Base-by-base conservation (phyloP, 1,140 invertebrate species). In the Eumeta japonica region DNA sequence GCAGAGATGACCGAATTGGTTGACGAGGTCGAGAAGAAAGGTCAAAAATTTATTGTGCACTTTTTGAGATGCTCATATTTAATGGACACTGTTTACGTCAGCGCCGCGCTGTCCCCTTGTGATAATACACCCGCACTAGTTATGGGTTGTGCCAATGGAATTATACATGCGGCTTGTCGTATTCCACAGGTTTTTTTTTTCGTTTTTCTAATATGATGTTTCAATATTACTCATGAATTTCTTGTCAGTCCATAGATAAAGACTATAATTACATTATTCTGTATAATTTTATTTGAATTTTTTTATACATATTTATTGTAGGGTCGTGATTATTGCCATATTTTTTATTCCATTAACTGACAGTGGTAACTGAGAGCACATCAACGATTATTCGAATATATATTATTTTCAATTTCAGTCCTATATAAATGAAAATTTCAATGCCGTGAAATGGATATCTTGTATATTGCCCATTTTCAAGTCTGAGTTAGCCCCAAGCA, bases 21-120 rank as follows among this genome's bases (percentile, higher is more conserved):
- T 2, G 15, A 39, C 1, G 46, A 57, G 20, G 59, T 63, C 3
- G 17, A 20, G 1, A 17, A 20, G 0, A 29, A 18, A 3, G 61
- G 65, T 0, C 66, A 62, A 0, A 40, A 50, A 1, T 72, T 67
- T 50, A 44, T 56, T 1, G 65, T 72, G 11, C 72, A 74, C 50
- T 75, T 75, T 48, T 44, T 73, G 35, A 58, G 65, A 2, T 65
- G 63, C 37, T 70, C 72, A 7, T 75, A 75, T 51, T 56, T 75
- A 10, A 58, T 71, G 62, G 54, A 55, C 45, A 37, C 43, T 10
- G 43, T 34, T 3, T 54, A 19, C 1, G 50, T 59, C 19, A 41
- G 48, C 35, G 10, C 43, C 2, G 54, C 54, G 4, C 46, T 61
- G 35, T 31, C 37, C 4, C 38, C 36, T 9, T 20, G 37, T 14